Evolutionary conservation across 2,797 vertebrate species (phyloP), one percentile per base, ranked within the genome.

Genomic region (Mionectes olivaceus): DNA sequence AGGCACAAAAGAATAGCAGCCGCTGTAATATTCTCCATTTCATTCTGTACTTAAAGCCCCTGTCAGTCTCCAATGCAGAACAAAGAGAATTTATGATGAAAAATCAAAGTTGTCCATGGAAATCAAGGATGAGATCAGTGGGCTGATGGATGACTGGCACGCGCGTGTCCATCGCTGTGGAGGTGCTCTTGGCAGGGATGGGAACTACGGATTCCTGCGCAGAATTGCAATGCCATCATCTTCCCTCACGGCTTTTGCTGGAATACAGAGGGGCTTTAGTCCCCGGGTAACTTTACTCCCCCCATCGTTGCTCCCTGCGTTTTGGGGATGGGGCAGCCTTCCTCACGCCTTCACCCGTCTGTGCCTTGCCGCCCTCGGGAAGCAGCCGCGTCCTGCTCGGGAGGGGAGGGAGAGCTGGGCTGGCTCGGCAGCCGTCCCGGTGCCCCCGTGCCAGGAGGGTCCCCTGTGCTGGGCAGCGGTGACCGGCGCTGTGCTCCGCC

Each of bases 21-120:
- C 16, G 6, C 94, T 96, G 87, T 50, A 80, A 78, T 80, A 49
- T 83, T 87, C 91, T 55, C 55, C 2, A 2, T 94, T 91, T 92
- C 57, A 18, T 80, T 74, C 91, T 55, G 65, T 78, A 19, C 80
- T 65, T 93, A 76, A 89, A 81, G 68, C 69, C 76, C 32, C 65
- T 92, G 94, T 75, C 92, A 93, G 93, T 19, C 74, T 85, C 76
- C 21, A 10, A 44, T 25, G 67, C 80, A 76, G 89, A 92, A 91
- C 94, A 88, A 77, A 95, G 94, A 75, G 90, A 80, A 89, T 86
- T 92, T 85, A 83, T 86, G 89, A 91, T 83, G 77, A 92, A 91
- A 94, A 96, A 82, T 91, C 90, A 89, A 86, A 92, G 93, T 43
- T 78, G 90, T 91, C 90, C 70, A 32, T 84, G 79, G 53, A 73